Conservation (phyloP, 2,797 vertebrate genomes). For the Chrysocyon brachyurus region DNA sequence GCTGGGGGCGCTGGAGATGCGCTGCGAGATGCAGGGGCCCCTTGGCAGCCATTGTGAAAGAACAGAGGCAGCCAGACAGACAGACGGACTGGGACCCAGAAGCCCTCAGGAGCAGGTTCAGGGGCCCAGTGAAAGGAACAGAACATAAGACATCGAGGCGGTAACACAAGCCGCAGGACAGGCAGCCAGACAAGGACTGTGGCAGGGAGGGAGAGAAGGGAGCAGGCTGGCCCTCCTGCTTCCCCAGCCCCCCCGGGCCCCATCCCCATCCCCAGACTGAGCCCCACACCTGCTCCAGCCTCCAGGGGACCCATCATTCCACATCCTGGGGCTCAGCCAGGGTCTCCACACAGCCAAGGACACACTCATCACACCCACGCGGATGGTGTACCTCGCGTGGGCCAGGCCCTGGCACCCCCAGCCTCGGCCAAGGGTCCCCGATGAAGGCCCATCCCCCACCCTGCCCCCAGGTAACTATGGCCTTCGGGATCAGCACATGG, state of each 20-base stretch:
- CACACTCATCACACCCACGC: fast-evolving
- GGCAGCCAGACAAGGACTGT: neutral
- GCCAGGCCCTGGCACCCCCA: neutral
- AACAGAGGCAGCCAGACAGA: neutral
- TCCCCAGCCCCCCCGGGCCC: too few species aligned
- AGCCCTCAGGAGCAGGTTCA: neutral
- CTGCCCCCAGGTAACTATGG: constrained; percentile 94
- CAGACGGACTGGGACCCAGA: neutral
- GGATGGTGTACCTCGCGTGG: neutral
- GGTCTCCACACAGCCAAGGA: neutral
- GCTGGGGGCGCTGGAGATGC: neutral
- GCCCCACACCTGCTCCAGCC: neutral
- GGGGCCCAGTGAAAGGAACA: neutral
- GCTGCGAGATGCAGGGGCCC: fast-evolving
- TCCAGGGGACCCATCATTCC: neutral
- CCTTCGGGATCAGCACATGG: constrained; percentile 97
- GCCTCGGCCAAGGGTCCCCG: neutral
- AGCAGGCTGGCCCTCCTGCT: neutral
- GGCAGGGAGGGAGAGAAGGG: neutral
- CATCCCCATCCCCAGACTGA: fast-evolving
- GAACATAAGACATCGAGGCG: fast-evolving
- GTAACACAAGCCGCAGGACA: fast-evolving
- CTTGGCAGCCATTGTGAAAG: fast-evolving
- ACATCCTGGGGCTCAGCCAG: neutral
- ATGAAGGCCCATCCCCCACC: neutral